A percentile compares a stretch with the other conserved stretches of the same genome.
These are phyloP conservation scores for Drosophila emarginata DNA, from an alignment of 2,888 invertebrate species.

Conservation along the genomic window DNA sequence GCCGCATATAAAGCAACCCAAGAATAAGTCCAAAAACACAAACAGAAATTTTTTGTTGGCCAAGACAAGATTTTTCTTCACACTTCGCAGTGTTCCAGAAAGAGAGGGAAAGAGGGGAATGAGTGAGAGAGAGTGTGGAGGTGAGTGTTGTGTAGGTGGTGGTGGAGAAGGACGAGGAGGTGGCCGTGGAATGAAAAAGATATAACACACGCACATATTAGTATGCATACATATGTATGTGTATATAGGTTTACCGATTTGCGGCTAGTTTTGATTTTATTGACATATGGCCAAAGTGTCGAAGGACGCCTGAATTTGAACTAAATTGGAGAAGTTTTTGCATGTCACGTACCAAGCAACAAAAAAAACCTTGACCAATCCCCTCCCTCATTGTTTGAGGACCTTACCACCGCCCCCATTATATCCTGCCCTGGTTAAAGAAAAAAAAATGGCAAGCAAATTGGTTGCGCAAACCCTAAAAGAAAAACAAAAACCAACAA, in stretches of 20 bases:
- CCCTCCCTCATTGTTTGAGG: conserved; percentile 28
- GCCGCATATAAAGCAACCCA: conserved; percentile 16
- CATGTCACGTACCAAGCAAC: conserved; percentile 60
- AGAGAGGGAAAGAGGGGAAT: background rate
- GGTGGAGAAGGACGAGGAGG: conserved; percentile 5
- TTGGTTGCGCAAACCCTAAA: conserved; percentile 60
- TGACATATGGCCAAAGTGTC: conserved; percentile 35
- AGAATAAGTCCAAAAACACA: conserved; percentile 24
- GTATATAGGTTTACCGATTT: conserved; percentile 20
- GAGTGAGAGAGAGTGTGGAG: conserved; percentile 16
- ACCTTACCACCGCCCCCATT: conserved; percentile 5
- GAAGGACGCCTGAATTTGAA: conserved; percentile 42
- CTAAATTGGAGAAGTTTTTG: conserved; percentile 49
- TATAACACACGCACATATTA: conserved; percentile 25
- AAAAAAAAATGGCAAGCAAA: background rate
- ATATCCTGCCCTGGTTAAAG: background rate
- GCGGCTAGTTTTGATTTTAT: conserved; percentile 27
- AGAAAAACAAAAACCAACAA: background rate
- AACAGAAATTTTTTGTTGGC: conserved; percentile 42
- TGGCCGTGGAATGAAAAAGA: conserved; percentile 10
- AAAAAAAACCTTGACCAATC: conserved; percentile 69
- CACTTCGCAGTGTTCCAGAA: conserved; percentile 11
- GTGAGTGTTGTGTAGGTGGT: conserved; percentile 50
- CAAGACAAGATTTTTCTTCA: conserved; percentile 61
- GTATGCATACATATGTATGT: conserved; percentile 10